Conservation (phyloP, 2,888 invertebrate genomes). For the Diploptera punctata region DNA sequence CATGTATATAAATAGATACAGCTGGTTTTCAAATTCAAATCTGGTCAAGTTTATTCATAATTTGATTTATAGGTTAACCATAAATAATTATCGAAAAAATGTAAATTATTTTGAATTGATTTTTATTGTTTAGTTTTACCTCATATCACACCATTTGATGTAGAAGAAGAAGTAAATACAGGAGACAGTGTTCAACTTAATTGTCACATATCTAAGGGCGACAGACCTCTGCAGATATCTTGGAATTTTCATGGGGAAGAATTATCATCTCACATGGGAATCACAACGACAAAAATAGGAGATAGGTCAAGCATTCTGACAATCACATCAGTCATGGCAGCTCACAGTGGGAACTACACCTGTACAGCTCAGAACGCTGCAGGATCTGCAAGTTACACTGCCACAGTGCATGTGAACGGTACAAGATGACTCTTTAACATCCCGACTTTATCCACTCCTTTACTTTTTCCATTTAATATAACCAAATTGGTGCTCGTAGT, state of each 20-base stretch:
- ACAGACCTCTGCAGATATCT: constrained; percentile 48
- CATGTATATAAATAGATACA: too few relatives aligned
- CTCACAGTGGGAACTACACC: constrained; percentile 55
- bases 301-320: constrained; percentile 56
- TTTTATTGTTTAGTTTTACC: constrained; percentile 67
- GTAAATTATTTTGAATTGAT: too few relatives aligned
- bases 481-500: too few relatives aligned
- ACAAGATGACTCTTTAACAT: constrained; percentile 47
- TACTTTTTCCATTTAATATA: background rate
- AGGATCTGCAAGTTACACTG: constrained; percentile 51
- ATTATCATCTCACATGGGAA: constrained; percentile 50
- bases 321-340: constrained; percentile 55
- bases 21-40: too few relatives aligned
- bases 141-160: constrained; percentile 49
- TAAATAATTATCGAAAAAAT: too few relatives aligned
- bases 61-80: too few relatives aligned
- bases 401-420: constrained; percentile 53
- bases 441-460: background rate
- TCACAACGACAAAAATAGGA: constrained; percentile 52
- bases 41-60: too few relatives aligned
- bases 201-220: constrained; percentile 52
- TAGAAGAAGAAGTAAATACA: constrained; percentile 48
- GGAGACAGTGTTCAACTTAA: constrained; percentile 50
- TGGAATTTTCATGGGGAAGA: constrained; percentile 49
- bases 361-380: constrained; percentile 53